Evolutionary conservation across 2,888 invertebrate genomes (phyloP), one percentile per base, ranked within the genome.

Genomic region (Malacosoma neustria): DNA sequence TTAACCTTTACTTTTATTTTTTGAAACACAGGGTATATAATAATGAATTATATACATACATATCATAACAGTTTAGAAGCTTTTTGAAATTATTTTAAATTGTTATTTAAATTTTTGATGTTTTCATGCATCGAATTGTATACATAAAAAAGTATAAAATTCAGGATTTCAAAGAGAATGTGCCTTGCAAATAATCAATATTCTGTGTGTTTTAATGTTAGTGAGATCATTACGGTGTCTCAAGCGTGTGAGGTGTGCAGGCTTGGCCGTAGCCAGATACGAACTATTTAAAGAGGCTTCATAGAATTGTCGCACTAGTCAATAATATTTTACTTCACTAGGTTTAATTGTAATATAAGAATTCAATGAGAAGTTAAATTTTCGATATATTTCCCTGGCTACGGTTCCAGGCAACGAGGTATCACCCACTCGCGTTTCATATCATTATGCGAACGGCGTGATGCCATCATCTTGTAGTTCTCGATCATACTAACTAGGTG

Each of bases 121-220:
- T 74, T 67, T 64, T 64, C 49, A 59, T 67, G 61, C 71, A 74
- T 72, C 61, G 58, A 69, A 54, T 61, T 22, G 61, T 76, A 68
- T 76, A 81, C 72, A 73, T 77, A 72, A 66, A 73, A 75, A 74
- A 67, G 9, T 7, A 63, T 70, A 65, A 71, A 81, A 75, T 67
- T 76, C 84, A 80, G 84, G 80, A 84, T 85, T 84, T 79, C 79
- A 73, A 85, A 81, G 70, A 82, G 77, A 82, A 82, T 85, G 84
- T 85, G 84, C 84, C 84, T 85, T 85, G 84, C 84, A 84, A 84
- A 75, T 81, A 77, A 68, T 77, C 82, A 80, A 76, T 84, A 82
- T 82, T 84, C 84, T 82, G 84, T 82, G 84, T 22, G 22, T 22
- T 85, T 82, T 82, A 82, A 82, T 84, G 59, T 79, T 81, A 84